Base-by-base conservation (phyloP, 2,888 invertebrate genomes). In the Agonopterix arenella region DNA sequence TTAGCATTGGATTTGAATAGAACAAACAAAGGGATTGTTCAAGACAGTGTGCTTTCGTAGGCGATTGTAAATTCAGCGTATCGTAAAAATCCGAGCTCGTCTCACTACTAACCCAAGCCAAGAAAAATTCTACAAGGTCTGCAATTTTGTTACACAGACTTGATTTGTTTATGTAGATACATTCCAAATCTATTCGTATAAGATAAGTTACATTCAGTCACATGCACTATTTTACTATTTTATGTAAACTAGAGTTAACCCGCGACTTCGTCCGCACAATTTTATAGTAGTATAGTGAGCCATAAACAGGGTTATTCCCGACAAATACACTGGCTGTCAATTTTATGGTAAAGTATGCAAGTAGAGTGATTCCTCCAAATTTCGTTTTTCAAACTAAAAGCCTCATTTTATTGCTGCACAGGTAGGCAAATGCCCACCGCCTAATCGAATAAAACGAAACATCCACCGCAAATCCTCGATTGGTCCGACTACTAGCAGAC, bases 1-100 rank as follows among this genome's bases (percentile, higher is more conserved):
- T 85, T 88, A 85, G 84, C 85, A 86, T 86, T 78, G 79, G 71
- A 88, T 88, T 88, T 88, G 88, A 88, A 88, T 88, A 85, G 84
- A 80, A 88, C 88, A 86, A 86, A 86, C 85, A 86, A 88, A 85
- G 83, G 88, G 85, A 83, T 84, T 85, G 82, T 72, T 83, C 81
- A 71, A 84, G 86, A 83, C 82, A 79, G 73, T 83, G 73, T 83
- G 84, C 84, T 84, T 85, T 86, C 84, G 85, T 80, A 84, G 84
- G 85, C 85, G 80, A 83, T 86, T 85, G 84, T 84, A 78, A 81
- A 85, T 81, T 84, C 83, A 80, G 76, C 76, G 80, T 80, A 82
- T 86, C 80, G 83, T 82, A 84, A 85, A 85, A 85, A 80, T 82
- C 66, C 70, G 57, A 63, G 59, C 63, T 60, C 57, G 59, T 66